Percentiles rank a stretch among this genome's conserved stretches.
These are phyloP conservation scores for Athene cunicularia DNA, from an alignment of 2,113 vertebrate species.

Conservation along the genomic window DNA sequence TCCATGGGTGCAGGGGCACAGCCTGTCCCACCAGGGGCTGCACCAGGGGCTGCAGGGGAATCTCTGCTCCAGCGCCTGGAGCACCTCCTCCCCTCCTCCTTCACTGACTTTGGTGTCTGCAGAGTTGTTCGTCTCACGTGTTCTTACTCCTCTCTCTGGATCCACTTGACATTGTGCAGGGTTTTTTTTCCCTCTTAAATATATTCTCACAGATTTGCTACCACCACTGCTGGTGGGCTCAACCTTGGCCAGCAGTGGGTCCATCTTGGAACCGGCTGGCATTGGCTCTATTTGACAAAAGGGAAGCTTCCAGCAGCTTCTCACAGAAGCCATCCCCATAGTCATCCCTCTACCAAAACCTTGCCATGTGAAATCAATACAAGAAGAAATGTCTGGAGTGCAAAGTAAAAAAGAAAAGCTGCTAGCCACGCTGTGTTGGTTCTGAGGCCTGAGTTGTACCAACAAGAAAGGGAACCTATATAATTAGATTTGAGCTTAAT, in stretches of 20 bases:
- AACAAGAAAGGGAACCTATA: neutral
- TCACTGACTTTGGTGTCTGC: neutral
- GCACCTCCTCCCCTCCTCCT: neutral
- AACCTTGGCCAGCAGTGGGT: neutral
- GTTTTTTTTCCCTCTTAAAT: neutral
- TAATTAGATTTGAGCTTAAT: neutral
- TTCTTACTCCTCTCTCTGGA: neutral
- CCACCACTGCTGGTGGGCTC: neutral
- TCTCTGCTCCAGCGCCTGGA: rapidly evolving
- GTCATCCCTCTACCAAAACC: neutral
- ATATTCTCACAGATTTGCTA: neutral
- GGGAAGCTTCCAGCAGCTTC: too few species aligned
- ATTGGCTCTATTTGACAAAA: too few species aligned
- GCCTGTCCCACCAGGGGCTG: neutral
- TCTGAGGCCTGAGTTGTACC: neutral
- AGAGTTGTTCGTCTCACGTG: neutral
- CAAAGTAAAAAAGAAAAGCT: neutral
- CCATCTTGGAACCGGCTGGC: neutral
- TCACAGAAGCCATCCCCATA: too few species aligned
- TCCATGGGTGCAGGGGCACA: neutral
- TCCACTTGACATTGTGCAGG: too few species aligned
- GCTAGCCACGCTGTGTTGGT: rapidly evolving
- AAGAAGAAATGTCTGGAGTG: neutral
- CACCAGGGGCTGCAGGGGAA: neutral
- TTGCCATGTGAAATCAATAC: neutral